Evolutionary conservation across 1,140 invertebrate genomes (phyloP).

Genomic region (Himalopsyche phryganea): DNA sequence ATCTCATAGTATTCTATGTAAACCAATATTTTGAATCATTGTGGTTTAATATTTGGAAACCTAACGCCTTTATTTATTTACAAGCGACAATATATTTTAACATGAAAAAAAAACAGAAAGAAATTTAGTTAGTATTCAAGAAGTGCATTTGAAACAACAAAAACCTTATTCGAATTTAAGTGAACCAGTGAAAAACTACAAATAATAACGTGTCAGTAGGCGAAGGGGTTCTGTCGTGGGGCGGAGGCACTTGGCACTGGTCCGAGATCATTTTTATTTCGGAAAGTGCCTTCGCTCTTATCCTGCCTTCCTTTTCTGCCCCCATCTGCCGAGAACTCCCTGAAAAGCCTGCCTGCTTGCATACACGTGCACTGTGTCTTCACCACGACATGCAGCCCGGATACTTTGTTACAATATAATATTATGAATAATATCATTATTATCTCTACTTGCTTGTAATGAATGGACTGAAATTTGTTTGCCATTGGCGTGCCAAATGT

Average conservation of each 20-base stretch:
- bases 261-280: constrained; percentile 34
- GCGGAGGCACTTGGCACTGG: constrained; percentile 27
- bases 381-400: constrained; percentile 16
- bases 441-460: constrained; percentile 30
- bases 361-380: constrained; percentile 15
- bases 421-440: constrained; percentile 34
- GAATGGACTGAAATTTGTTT: constrained; percentile 20
- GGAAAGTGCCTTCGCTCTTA: constrained; percentile 28
- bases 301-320: constrained; percentile 12
- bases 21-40: too few species aligned
- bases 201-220: constrained; percentile 30
- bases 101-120: too few species aligned
- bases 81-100: too few species aligned
- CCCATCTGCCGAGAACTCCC: neutral
- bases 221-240: constrained; percentile 5
- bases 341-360: neutral
- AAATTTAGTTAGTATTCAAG: too few species aligned
- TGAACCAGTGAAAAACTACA: constrained; percentile 25
- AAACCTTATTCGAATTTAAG: neutral
- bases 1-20: too few species aligned
- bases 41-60: too few species aligned
- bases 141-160: too few species aligned
- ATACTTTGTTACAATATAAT: constrained; percentile 31
- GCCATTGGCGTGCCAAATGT: too few species aligned
- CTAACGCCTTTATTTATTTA: too few species aligned